A percentile compares a stretch with the other conserved stretches of the same genome.
Conservation (phyloP, 1,140 invertebrate species). For the Stegodyphus mimosarum region DNA sequence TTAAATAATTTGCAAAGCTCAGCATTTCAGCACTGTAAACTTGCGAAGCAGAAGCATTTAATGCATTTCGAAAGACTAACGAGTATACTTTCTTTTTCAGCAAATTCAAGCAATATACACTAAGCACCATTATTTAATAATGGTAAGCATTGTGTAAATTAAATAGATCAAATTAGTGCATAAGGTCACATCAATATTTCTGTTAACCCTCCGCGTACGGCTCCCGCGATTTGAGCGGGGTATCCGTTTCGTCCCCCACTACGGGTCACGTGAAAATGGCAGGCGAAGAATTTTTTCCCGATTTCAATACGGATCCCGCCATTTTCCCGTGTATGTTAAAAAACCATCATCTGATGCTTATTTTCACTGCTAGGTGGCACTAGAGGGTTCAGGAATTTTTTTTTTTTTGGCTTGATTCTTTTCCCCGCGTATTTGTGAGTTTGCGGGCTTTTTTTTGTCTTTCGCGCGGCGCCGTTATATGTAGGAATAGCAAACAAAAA, state of each 20-base stretch:
- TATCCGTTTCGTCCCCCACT: background rate
- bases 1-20: no score
- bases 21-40: no score
- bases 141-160: no score
- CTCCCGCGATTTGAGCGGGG: background rate
- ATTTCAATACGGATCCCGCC: background rate
- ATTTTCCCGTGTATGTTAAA: background rate
- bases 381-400: background rate
- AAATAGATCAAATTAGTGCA: no score
- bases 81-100: no score
- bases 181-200: no score
- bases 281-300: background rate
- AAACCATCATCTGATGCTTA: background rate
- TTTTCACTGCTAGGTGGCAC: conserved; percentile 5
- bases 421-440: conserved; percentile 1
- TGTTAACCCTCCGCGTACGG: background rate
- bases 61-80: no score
- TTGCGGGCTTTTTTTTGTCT: background rate
- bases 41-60: no score
- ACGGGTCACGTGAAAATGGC: background rate
- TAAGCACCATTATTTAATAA: no score
- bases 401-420: conserved; percentile 1
- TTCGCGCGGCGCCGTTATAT: background rate
- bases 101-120: no score
- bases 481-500: conserved; percentile 2